These are phyloP conservation scores for Bothrops jararaca DNA, from an alignment of 2,113 vertebrate genomes.

Conservation along the genomic window DNA sequence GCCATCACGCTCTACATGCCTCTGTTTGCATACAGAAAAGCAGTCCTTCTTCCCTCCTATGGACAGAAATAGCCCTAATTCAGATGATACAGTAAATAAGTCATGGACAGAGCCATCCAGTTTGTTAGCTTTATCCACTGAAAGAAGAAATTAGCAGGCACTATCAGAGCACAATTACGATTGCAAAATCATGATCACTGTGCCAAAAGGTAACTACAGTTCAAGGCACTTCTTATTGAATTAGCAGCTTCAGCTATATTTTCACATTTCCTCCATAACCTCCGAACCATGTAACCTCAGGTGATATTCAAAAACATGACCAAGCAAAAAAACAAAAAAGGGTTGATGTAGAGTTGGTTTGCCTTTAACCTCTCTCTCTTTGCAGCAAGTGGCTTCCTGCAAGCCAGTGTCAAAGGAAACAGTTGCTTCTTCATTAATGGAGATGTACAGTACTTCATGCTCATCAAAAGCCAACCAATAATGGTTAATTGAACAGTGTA, in stretches of 20 bases:
- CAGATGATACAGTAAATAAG: background rate
- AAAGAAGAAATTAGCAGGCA: background rate
- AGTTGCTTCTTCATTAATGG: background rate
- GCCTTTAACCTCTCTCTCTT: slow-evolving; percentile 11
- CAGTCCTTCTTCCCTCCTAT: background rate
- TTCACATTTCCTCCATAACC: slow-evolving; percentile 54
- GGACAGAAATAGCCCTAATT: background rate
- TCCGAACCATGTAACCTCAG: slow-evolving; percentile 44
- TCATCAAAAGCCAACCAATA: background rate
- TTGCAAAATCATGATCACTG: slow-evolving; percentile 54
- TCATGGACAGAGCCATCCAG: background rate
- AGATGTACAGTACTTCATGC: background rate
- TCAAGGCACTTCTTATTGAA: slow-evolving; percentile 56
- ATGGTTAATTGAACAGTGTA: background rate
- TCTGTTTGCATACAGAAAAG: background rate
- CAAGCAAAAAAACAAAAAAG: slow-evolving; percentile 27
- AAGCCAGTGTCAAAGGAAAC: slow-evolving; percentile 7
- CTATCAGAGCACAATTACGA: slow-evolving; percentile 40
- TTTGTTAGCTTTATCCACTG: background rate
- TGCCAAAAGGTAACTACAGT: slow-evolving; percentile 56
- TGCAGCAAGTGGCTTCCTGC: slow-evolving; percentile 23
- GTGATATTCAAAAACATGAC: slow-evolving; percentile 45
- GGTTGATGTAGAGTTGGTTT: background rate
- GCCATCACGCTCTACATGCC: background rate
- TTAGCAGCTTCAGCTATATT: slow-evolving; percentile 47